Evolutionary conservation across 2,888 invertebrate species (phyloP).

Genomic region (Ormyrus nitidulus): DNA sequence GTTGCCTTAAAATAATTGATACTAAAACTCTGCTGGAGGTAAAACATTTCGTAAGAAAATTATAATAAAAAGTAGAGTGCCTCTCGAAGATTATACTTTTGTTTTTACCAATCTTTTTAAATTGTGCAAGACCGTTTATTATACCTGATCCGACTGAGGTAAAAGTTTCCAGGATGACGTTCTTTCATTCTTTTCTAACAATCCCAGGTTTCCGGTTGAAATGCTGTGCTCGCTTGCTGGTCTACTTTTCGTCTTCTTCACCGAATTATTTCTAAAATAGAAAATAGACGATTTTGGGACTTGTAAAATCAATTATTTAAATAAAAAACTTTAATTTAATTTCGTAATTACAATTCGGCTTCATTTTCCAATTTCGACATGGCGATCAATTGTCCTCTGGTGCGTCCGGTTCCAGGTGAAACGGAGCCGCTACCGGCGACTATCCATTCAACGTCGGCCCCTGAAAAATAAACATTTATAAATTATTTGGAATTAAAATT

Average conservation of each 20-base stretch:
- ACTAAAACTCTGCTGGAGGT: too few relatives aligned
- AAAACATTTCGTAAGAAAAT: too few relatives aligned
- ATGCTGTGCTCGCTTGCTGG: constrained; percentile 40
- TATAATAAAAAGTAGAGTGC: too few relatives aligned
- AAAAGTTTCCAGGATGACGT: constrained; percentile 52
- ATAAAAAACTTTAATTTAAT: background rate
- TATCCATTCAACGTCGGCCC: constrained; percentile 88
- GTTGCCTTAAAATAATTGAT: too few relatives aligned
- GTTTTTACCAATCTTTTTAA: background rate
- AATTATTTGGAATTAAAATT: too few relatives aligned
- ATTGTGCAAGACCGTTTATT: too few relatives aligned
- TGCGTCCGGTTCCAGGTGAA: constrained; percentile 77
- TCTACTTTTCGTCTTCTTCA: constrained; percentile 39
- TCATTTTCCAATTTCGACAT: constrained; percentile 62
- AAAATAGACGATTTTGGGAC: background rate
- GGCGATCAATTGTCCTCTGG: constrained; percentile 68
- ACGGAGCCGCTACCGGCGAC: constrained; percentile 80
- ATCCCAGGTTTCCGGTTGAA: background rate
- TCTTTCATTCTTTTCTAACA: constrained; percentile 47
- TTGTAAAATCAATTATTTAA: background rate
- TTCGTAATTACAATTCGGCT: constrained; percentile 60
- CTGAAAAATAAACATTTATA: constrained; percentile 63
- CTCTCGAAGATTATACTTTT: background rate
- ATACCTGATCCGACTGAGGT: constrained; percentile 47
- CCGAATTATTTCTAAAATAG: constrained; percentile 19